Base-by-base conservation (phyloP, 92 coral and sea anemone genomes). In the Epizoanthus scotinus region DNA sequence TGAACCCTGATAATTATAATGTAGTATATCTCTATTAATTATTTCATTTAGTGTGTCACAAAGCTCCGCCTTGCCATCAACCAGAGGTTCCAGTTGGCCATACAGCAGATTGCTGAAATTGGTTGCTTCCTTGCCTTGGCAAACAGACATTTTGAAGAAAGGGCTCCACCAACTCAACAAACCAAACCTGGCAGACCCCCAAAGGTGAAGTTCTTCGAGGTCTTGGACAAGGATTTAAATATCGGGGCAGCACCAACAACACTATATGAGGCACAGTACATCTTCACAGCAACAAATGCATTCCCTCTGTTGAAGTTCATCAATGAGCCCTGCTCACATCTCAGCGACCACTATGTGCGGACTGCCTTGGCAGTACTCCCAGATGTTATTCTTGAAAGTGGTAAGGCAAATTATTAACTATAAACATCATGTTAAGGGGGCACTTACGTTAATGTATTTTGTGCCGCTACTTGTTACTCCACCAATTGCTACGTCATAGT, bases 311-410 rank as follows among this genome's bases (percentile, higher is more conserved):
- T 71, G 47, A 71, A 71, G 44, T 71, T 71, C 52, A 38, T 71
- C 0, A 71, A 71, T 53, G 78, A 72, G 78, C 78, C 78, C 44
- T 72, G 78, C 17, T 72, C 78, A 1, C 78, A 72, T 8, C 56
- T 72, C 78, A 52, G 78, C 29, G 34, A 54, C 7, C 0, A 49
- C 2, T 72, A 49, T 53, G 78, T 72, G 34, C 19, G 78, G 9
- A 27, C 65, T 53, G 78, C 78, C 57, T 63, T 72, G 78, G 29
- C 55, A 72, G 78, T 72, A 0, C 78, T 72, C 65, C 78, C 78
- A 54, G 78, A 72, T 54, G 78, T 54, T 8, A 72, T 72, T 54
- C 63, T 54, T 72, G 78, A 54, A 12, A 71, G 63, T 52, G 78
- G 78, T 71, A 71, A 71, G 78, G n/a, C 62, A 71, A 71, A 71